A percentile compares a stretch with the other conserved stretches of the same genome.
phyloP scores from a whole-genome alignment of 92 coral and sea anemone species.

The Epizoanthus ramosus region DNA sequence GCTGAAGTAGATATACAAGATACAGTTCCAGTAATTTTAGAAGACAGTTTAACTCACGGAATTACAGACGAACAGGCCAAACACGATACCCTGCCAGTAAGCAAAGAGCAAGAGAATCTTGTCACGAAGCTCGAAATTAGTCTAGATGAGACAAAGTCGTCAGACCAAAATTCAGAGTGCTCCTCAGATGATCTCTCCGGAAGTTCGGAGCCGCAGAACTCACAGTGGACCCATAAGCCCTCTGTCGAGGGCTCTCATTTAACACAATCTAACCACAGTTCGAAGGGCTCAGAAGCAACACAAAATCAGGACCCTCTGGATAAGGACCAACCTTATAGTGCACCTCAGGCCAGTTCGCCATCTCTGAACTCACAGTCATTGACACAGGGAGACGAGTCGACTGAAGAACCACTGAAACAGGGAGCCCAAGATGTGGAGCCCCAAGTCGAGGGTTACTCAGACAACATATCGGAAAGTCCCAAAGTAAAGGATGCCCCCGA shows the following conservation, averaged over 20 bases:
- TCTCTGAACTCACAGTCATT: background rate
- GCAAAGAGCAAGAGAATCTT: background rate
- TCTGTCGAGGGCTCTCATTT: background rate
- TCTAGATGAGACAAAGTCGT: background rate
- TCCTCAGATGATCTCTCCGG: background rate
- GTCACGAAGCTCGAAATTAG: background rate
- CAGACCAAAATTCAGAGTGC: background rate
- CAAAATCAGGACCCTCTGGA: no score
- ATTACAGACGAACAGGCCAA: no score
- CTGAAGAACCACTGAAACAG: background rate
- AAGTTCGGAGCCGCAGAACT: background rate
- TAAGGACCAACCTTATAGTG: background rate
- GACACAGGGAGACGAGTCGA: background rate
- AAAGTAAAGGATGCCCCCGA: background rate
- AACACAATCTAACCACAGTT: background rate
- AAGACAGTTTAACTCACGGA: no score
- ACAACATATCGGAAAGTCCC: background rate
- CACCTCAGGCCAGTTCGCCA: background rate
- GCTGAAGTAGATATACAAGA: no score
- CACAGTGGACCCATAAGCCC: background rate
- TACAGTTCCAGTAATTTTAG: no score
- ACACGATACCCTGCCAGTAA: no score
- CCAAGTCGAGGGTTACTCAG: background rate
- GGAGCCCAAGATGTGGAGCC: background rate
- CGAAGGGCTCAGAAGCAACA: background rate